These are phyloP conservation scores for Dermochelys coriacea DNA, from an alignment of 2,797 vertebrate species.

Conservation along the genomic window DNA sequence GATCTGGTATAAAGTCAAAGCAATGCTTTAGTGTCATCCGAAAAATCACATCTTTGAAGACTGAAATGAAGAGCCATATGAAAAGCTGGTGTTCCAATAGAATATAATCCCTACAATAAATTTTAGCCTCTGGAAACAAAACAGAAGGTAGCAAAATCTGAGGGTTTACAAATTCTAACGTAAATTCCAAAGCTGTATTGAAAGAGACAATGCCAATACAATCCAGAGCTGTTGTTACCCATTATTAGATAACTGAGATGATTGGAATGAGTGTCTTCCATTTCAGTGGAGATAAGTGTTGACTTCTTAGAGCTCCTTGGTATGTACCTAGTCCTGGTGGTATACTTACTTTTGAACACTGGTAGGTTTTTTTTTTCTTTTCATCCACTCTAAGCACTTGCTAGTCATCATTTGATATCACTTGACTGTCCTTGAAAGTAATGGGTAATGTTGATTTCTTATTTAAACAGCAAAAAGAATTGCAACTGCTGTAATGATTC, in stretches of 20 bases:
- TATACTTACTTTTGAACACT: not conserved
- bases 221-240: not conserved
- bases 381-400: not conserved
- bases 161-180: not conserved
- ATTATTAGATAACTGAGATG: not conserved
- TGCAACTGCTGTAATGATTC: not conserved
- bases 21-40: not conserved
- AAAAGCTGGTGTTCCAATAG: not conserved
- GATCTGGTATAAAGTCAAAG: not conserved
- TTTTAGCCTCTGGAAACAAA: not conserved
- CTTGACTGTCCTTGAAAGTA: not conserved
- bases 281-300: not conserved
- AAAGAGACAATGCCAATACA: not conserved
- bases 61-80: not conserved
- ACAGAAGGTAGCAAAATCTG: not conserved
- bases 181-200: not conserved
- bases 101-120: not conserved
- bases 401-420: not conserved
- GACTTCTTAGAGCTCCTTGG: accelerated
- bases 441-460: not conserved
- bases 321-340: not conserved
- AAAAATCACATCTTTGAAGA: not conserved
- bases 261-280: not conserved
- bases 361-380: not conserved
- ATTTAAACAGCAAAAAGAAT: not conserved